These are phyloP conservation scores for Pyrrhia umbra DNA, from an alignment of 2,888 invertebrate genomes.

Conservation along the genomic window DNA sequence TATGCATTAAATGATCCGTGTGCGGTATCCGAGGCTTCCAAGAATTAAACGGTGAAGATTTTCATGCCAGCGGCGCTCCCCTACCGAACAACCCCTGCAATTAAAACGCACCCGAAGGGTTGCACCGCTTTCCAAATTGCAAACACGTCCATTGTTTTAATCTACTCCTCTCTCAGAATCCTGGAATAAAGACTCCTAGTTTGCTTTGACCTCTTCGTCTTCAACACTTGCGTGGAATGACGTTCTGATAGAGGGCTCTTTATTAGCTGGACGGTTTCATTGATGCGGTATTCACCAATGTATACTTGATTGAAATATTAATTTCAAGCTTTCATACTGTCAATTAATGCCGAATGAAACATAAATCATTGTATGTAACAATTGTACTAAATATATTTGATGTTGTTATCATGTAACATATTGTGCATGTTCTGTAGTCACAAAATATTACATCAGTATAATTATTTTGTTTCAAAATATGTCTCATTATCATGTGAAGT, in stretches of 20 bases:
- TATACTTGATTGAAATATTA: conserved; percentile 86
- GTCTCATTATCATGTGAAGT: no score
- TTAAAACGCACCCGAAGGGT: conserved; percentile 89
- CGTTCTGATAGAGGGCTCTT: conserved; percentile 62
- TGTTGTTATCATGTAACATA: no score
- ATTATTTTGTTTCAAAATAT: no score
- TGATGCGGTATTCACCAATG: conserved; percentile 72
- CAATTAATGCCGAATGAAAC: conserved; percentile 49
- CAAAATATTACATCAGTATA: no score
- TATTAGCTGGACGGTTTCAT: conserved; percentile 66
- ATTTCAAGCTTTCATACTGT: conserved; percentile 71
- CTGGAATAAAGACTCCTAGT: conserved; percentile 74
- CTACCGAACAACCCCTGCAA: conserved; percentile 80
- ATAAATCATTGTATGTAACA: conserved; percentile 8
- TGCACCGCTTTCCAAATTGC: conserved; percentile 87
- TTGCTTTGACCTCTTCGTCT: conserved; percentile 66
- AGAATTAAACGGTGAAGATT: conserved; percentile 79
- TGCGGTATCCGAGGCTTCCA: conserved; percentile 68
- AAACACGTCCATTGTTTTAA: conserved; percentile 89
- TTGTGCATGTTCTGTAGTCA: background rate
- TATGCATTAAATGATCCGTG: conserved; percentile 76
- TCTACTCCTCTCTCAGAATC: conserved; percentile 81
- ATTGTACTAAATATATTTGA: background rate
- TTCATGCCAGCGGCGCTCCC: conserved; percentile 70
- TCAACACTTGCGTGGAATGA: conserved; percentile 44